These are phyloP conservation scores for Cheilosia vernalis DNA, from an alignment of 2,888 invertebrate species.

Conservation along the genomic window DNA sequence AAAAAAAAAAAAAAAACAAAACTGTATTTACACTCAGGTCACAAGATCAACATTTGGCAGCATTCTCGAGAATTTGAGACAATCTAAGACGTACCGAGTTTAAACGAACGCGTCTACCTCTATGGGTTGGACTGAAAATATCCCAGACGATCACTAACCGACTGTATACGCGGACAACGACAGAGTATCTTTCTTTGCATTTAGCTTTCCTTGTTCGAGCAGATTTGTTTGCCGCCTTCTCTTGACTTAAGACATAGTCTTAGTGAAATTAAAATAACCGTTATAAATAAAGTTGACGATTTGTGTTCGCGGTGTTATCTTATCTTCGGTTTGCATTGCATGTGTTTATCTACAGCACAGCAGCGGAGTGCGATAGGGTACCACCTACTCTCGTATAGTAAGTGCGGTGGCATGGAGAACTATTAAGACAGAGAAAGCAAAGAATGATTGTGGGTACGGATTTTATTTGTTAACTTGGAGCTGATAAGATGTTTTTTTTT, in stretches of 20 bases:
- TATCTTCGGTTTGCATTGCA: slow-evolving; percentile 72
- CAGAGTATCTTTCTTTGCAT: slow-evolving; percentile 63
- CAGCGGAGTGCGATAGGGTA: neutral
- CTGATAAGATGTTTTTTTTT: slow-evolving; percentile 1
- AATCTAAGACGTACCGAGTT: slow-evolving; percentile 11
- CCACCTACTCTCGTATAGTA: neutral
- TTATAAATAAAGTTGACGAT: slow-evolving; percentile 74
- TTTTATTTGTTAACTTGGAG: neutral
- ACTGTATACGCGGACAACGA: slow-evolving; percentile 32
- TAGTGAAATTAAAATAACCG: slow-evolving; percentile 68
- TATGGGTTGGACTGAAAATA: slow-evolving; percentile 8
- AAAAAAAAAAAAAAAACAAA: neutral
- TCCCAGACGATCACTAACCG: slow-evolving; percentile 23
- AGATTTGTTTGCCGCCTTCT: slow-evolving; percentile 70
- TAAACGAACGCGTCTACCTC: slow-evolving; percentile 1
- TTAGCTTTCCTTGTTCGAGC: slow-evolving; percentile 57
- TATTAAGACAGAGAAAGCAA: neutral
- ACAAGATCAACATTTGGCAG: slow-evolving; percentile 16
- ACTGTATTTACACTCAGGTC: slow-evolving; percentile 35
- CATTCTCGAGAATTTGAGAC: slow-evolving; percentile 17
- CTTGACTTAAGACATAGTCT: slow-evolving; percentile 72
- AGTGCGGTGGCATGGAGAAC: neutral
- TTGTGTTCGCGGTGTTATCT: slow-evolving; percentile 65
- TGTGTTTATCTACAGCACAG: slow-evolving; percentile 25
- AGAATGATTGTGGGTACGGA: neutral